A percentile compares a stretch with the other conserved stretches of the same genome.
phyloP scores from a whole-genome alignment of 1,140 invertebrate species.

The Semibalanus balanoides region DNA sequence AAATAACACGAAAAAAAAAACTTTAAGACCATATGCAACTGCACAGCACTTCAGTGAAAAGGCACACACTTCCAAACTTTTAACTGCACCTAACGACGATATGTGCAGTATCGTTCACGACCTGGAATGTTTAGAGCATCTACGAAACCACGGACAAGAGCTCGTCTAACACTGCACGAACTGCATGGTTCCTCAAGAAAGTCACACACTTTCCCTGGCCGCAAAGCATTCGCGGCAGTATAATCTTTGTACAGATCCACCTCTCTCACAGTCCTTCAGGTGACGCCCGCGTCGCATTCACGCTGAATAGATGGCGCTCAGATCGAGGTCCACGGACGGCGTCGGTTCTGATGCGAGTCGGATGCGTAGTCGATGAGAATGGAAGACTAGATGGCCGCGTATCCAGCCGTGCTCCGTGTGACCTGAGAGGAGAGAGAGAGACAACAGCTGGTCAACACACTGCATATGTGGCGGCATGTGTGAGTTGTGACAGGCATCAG shows the following conservation, averaged over 20 bases:
- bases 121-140: not conserved
- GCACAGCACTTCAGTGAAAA: too few relatives aligned
- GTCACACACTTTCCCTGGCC: not conserved
- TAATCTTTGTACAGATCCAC: not conserved
- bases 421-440: not conserved
- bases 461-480: too few relatives aligned
- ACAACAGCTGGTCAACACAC: too few relatives aligned
- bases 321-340: not conserved
- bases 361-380: not conserved
- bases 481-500: too few relatives aligned
- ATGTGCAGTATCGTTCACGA: not conserved
- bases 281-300: not conserved
- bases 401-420: not conserved
- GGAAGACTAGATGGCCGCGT: not conserved
- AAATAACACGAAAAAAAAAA: too few relatives aligned
- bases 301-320: not conserved
- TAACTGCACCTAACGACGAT: not conserved
- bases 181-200: not conserved
- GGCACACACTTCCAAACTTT: not conserved
- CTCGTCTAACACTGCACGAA: not conserved
- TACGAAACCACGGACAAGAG: not conserved
- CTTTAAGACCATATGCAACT: too few relatives aligned
- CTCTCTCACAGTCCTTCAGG: not conserved
- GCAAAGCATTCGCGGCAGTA: not conserved
- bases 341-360: not conserved